phyloP scores from a whole-genome alignment of 2,888 invertebrate genomes.

The Rhagium mordax region DNA sequence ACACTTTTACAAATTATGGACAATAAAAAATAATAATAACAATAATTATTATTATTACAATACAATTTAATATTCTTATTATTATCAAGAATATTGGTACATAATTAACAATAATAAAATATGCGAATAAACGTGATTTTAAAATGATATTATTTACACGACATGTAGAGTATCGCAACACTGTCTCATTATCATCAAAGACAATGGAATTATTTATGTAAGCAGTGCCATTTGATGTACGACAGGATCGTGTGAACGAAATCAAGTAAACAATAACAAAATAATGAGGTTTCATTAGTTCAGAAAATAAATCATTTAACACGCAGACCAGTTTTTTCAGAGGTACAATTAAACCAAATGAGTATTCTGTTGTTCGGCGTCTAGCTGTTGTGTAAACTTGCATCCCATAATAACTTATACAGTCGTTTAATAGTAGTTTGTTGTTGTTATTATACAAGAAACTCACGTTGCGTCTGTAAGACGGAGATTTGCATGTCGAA shows the following conservation, averaged over 20 bases:
- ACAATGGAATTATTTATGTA: too few relatives aligned
- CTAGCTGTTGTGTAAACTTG: conserved; percentile 18
- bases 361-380: neutral
- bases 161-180: too few relatives aligned
- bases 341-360: conserved; percentile 3
- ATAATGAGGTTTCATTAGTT: neutral
- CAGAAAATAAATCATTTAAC: neutral
- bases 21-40: too few relatives aligned
- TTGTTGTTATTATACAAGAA: conserved; percentile 15
- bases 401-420: conserved; percentile 8
- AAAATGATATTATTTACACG: too few relatives aligned
- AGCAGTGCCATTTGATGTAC: neutral
- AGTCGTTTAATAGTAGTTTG: conserved; percentile 20
- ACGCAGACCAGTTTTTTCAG: neutral
- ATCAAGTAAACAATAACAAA: neutral
- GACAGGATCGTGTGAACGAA: neutral
- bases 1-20: too few relatives aligned
- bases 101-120: too few relatives aligned
- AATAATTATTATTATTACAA: too few relatives aligned
- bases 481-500: conserved; percentile 50
- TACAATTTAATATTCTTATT: too few relatives aligned
- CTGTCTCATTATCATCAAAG: too few relatives aligned
- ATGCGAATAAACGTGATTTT: too few relatives aligned
- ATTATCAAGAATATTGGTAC: too few relatives aligned
- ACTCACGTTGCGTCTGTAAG: conserved; percentile 23